A percentile compares a stretch with the other conserved stretches of the same genome.
These are phyloP conservation scores for Cyanoramphus novaezelandiae DNA, from an alignment of 2,113 vertebrate species.

Conservation along the genomic window DNA sequence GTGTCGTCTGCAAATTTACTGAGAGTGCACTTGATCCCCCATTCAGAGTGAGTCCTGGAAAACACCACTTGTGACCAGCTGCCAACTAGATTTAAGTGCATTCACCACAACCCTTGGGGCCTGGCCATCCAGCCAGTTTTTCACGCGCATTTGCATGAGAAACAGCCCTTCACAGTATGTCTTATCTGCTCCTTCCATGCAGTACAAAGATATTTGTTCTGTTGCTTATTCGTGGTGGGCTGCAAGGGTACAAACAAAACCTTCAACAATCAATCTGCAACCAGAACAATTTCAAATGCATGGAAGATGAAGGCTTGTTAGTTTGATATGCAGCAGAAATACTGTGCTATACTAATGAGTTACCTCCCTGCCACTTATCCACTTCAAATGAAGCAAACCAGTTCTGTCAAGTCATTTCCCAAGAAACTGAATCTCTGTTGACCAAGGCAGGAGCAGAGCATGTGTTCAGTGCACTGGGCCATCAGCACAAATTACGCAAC, in stretches of 20 bases:
- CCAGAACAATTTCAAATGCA: background rate
- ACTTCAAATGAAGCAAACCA: background rate
- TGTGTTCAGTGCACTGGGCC: background rate
- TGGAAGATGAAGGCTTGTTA: background rate
- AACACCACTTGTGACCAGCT: background rate
- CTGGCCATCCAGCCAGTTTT: background rate
- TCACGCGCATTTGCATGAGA: background rate
- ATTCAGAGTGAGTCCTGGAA: background rate
- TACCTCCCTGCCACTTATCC: background rate
- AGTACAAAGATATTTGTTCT: background rate
- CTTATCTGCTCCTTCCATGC: background rate
- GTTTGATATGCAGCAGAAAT: background rate
- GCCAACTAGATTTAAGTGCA: background rate
- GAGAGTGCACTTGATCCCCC: rapidly evolving
- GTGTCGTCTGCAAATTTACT: background rate
- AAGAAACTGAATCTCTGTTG: background rate
- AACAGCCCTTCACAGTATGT: background rate
- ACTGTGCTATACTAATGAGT: background rate
- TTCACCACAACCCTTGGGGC: background rate
- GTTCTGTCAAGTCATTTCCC: conserved; percentile 10
- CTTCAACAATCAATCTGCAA: background rate
- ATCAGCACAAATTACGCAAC: conserved; percentile 20
- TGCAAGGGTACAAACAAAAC: background rate
- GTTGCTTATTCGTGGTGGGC: background rate
- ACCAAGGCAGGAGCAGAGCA: background rate